Evolutionary conservation across 1,140 invertebrate species (phyloP), one percentile per base, ranked within the genome.

Genomic region (Saccostrea cuccullata): DNA sequence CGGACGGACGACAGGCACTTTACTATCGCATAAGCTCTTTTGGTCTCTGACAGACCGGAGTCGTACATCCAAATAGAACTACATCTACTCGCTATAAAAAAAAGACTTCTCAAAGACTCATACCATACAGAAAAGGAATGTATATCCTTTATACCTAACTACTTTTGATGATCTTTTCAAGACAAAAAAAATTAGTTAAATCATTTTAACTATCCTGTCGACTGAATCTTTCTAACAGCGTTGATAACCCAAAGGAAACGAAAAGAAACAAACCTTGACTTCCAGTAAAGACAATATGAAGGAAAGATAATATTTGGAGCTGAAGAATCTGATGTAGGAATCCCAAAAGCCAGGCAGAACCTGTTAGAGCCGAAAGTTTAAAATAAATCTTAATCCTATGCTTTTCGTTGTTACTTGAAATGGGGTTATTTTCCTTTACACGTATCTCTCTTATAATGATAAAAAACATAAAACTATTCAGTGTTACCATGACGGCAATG

Each of bases 181-280:
- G n/a, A n/a, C n/a, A n/a, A n/a, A n/a, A n/a, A n/a, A n/a, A n/a
- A n/a, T n/a, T n/a, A n/a, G n/a, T n/a, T n/a, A n/a, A n/a, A n/a
- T n/a, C n/a, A n/a, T n/a, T n/a, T n/a, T n/a, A n/a, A n/a, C n/a
- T n/a, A n/a, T n/a, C n/a, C n/a, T n/a, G n/a, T n/a, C n/a, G n/a
- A n/a, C 36, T 73, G 5, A 5, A 73, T 30, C 3, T 73, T 73
- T 0, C 30, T 13, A 73, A 73, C 23, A 73, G 0, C 15, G 36
- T 9, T 11, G 70, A 26, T 1, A 73, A 73, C 26, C 70, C 70
- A 73, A 73, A 73, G 23, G 70, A 73, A 30, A 73, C 6, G 23
- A 73, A 73, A 30, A 73, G 70, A 73, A 73, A 73, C 70, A 73
- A 3, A 15, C 70, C 70, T 73, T 73, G 70, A 73, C 70, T 30